These are phyloP conservation scores for Vireo griseus DNA, from an alignment of 2,797 vertebrate genomes.

Conservation along the genomic window DNA sequence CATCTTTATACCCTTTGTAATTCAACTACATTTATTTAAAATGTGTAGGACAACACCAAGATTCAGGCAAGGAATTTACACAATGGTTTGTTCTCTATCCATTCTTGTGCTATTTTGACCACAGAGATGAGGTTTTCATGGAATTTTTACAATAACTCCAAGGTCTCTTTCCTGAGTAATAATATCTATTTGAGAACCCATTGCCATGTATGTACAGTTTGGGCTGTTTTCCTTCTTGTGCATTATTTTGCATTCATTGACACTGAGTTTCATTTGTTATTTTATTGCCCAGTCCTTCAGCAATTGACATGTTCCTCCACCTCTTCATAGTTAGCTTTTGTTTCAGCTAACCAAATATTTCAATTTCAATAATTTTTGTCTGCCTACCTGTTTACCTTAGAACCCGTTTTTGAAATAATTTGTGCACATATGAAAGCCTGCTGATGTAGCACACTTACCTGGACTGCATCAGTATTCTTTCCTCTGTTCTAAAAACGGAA, in stretches of 20 bases:
- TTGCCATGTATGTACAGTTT: neutral
- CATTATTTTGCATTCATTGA: slow-evolving; percentile 1
- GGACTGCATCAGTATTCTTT: neutral
- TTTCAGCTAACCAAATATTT: neutral
- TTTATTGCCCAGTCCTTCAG: neutral
- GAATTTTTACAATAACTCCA: neutral
- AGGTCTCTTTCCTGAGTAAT: slow-evolving; percentile 20
- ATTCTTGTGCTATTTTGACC: neutral
- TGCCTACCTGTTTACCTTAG: neutral
- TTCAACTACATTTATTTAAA: neutral
- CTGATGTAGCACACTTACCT: neutral
- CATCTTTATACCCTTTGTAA: neutral
- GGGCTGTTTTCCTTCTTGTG: neutral
- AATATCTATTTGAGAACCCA: neutral
- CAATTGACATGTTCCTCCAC: neutral
- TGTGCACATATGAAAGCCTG: neutral
- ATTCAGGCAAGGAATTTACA: neutral
- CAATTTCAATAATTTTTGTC: neutral
- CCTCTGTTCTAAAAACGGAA: neutral
- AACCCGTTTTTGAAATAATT: neutral
- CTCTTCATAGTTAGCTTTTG: neutral
- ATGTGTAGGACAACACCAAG: neutral
- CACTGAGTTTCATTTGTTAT: neutral
- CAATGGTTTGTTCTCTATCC: neutral
- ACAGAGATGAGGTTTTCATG: neutral